These are phyloP conservation scores for Pristionchus maxplancki DNA, from an alignment of 2,888 invertebrate species.

Conservation along the genomic window DNA sequence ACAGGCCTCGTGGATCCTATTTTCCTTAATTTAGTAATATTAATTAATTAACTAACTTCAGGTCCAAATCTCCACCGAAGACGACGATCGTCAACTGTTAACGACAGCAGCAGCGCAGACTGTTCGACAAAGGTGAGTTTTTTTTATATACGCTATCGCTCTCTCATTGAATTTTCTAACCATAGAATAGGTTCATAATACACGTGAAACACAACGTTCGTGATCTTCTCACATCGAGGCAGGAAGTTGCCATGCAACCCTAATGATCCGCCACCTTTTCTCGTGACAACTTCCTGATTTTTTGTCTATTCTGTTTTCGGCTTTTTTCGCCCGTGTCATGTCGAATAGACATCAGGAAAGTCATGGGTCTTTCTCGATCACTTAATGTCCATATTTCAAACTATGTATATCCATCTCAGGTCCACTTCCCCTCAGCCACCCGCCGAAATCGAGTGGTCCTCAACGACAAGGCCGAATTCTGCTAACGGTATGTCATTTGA, in stretches of 20 bases:
- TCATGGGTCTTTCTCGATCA: not conserved
- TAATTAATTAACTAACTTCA: constrained; percentile 36
- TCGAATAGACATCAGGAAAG: not conserved
- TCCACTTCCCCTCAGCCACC: constrained; percentile 59
- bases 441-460: constrained; percentile 61
- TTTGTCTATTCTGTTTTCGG: not conserved
- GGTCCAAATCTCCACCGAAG: constrained; percentile 61
- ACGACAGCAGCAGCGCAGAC: not conserved
- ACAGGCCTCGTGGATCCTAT: not conserved
- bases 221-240: no score
- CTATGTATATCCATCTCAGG: not conserved
- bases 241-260: no score
- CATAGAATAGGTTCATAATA: no score
- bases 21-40: not conserved
- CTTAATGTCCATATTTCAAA: not conserved
- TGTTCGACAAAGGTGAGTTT: not conserved
- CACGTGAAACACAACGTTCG: no score
- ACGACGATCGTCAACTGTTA: constrained; percentile 57
- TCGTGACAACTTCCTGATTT: not conserved
- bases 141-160: no score
- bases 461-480: constrained; percentile 14
- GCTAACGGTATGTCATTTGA: not conserved
- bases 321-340: not conserved
- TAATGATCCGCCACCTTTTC: no score
- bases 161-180: no score